Base-by-base conservation (phyloP, 2,113 vertebrate species). In the Embiotoca jacksoni region DNA sequence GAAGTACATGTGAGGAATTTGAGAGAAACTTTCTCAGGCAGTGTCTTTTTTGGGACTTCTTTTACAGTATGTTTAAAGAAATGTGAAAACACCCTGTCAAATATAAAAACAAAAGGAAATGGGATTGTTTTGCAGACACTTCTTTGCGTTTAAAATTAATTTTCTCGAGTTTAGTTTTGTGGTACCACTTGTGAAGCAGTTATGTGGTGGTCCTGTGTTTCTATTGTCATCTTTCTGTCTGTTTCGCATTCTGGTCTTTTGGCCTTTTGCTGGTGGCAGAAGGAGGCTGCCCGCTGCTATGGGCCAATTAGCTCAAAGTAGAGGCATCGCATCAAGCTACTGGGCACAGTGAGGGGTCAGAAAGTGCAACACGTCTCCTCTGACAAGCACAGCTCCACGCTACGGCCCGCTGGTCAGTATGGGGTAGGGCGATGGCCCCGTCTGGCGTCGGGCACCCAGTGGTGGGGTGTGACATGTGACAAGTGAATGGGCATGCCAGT, bases 281-380 rank as follows among this genome's bases (percentile, higher is more conserved):
- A 53, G 47, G 62, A 59, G 63, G 73, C 80, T 62, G 73, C 90
- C 74, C 73, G 69, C 91, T 88, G 89, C 76, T 90, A 54, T 62
- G 36, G 76, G 80, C 94, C 93, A 93, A 94, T 94, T 95, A 94
- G 77, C 72, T 23, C 56, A 58, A 75, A 83, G 83, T 75, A 32
- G 44, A 87, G 77, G 73, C 84, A 70, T 68, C 35, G 16, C 87
- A 65, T 86, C 87, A 70, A 75, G 81, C 82, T 83, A 55, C 31
- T 83, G 89, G 87, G 87, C 93, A 87, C 92, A 91, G 90, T 73
- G 59, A 91, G 92, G 86, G 90, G 89, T 94, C 88, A 89, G 71
- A 63, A 71, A 78, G 80, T 69, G 41, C 36, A 53, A 76, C 84
- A 33, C 10, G 56, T 90, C 79, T 90, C 73, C 68, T 70, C 75